Conservation (phyloP, 2,797 vertebrate genomes). For the Mycteria americana region DNA sequence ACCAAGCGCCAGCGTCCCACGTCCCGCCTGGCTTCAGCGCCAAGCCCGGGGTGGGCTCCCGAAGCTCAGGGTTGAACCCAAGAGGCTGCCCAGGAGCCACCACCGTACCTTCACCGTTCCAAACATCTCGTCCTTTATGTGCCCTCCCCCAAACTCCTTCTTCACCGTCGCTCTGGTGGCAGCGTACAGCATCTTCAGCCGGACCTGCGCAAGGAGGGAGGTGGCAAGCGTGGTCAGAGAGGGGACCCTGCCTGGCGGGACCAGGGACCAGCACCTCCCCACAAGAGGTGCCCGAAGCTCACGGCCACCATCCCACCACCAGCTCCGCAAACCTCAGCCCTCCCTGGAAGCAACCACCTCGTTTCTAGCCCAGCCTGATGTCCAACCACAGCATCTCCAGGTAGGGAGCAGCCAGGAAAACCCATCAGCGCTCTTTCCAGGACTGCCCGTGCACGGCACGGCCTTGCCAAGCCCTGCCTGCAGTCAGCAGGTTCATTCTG, state of each 20-base stretch:
- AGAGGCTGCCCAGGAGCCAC: not conserved
- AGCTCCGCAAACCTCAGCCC: not conserved
- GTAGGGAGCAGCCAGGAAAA: not conserved
- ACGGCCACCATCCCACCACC: not conserved
- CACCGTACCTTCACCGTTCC: slow-evolving; percentile 88
- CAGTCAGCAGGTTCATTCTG: not conserved
- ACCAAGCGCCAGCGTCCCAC: not conserved
- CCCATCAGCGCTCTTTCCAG: not conserved
- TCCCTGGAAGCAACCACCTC: not conserved
- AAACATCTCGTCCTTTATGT: slow-evolving; percentile 96
- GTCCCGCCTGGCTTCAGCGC: accelerated
- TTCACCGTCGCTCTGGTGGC: slow-evolving; percentile 97
- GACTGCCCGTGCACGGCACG: accelerated
- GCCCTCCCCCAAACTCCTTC: slow-evolving; percentile 96
- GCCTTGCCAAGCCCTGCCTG: not conserved
- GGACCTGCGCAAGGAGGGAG: slow-evolving; percentile 78
- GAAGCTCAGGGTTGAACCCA: not conserved
- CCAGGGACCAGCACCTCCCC: too few relatives aligned
- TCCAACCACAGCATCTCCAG: not conserved
- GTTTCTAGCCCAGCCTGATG: not conserved
- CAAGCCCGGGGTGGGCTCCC: not conserved
- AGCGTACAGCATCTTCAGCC: slow-evolving; percentile 98
- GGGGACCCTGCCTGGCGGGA: accelerated
- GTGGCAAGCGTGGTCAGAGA: not conserved
- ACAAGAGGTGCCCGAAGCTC: not conserved